Percentiles rank a stretch among this genome's conserved stretches.
Evolutionary conservation across 2,113 vertebrate species (phyloP).

Genomic region (Lepisosteus oculatus): DNA sequence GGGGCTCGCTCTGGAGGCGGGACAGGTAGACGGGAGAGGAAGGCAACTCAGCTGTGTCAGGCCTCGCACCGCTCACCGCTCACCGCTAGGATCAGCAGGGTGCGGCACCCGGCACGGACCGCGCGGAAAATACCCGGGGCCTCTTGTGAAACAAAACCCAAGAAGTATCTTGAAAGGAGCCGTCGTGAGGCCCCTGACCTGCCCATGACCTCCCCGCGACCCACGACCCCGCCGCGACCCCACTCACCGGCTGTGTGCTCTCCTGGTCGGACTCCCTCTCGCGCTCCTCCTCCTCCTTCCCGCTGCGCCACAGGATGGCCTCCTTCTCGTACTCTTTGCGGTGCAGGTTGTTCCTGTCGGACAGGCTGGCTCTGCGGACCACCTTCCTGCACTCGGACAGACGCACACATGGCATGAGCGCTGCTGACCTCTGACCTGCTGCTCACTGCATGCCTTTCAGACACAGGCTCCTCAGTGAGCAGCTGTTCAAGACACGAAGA

Average conservation of each 20-base stretch:
- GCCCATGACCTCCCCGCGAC: background rate
- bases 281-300: conserved; percentile 64
- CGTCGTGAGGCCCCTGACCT: background rate
- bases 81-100: too few relatives aligned
- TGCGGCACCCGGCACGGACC: too few relatives aligned
- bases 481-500: too few relatives aligned
- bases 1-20: too few relatives aligned
- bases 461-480: too few relatives aligned
- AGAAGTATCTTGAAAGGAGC: conserved; percentile 31
- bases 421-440: too few relatives aligned
- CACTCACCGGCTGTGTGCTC: conserved; percentile 73
- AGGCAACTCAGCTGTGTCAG: too few relatives aligned
- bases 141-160: conserved; percentile 13
- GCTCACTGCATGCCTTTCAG: too few relatives aligned
- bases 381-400: conserved; percentile 76
- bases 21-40: too few relatives aligned
- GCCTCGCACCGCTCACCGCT: too few relatives aligned
- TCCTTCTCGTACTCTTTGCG: conserved; percentile 95
- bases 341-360: conserved; percentile 89
- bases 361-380: conserved; percentile 90
- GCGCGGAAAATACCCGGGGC: conserved; percentile 24
- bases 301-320: conserved; percentile 91
- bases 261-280: conserved; percentile 85
- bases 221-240: background rate
- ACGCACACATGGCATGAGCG: background rate